phyloP scores from a whole-genome alignment of 1,140 invertebrate genomes.

The Halesus radiatus region DNA sequence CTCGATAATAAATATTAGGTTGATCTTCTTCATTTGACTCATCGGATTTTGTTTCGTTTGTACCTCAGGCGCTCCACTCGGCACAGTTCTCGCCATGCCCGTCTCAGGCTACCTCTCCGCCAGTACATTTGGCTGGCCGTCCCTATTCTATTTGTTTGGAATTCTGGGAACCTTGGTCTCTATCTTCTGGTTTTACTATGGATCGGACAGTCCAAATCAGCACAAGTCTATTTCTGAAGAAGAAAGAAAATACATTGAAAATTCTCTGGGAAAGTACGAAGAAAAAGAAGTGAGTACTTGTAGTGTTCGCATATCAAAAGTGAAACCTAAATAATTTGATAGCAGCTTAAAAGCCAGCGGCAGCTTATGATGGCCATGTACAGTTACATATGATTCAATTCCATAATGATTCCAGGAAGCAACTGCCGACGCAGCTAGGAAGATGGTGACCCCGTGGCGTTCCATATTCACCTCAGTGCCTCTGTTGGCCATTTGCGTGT shows the following conservation, averaged over 20 bases:
- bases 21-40: too few species aligned
- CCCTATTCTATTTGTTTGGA: conserved; percentile 75
- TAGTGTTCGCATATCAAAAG: too few species aligned
- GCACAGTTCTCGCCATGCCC: conserved; percentile 74
- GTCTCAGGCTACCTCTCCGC: conserved; percentile 73
- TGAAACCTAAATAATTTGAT: too few species aligned
- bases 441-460: conserved; percentile 60
- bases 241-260: conserved; percentile 68
- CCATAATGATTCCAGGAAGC: neutral
- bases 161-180: conserved; percentile 60
- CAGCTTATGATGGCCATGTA: too few species aligned
- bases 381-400: neutral
- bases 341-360: too few species aligned
- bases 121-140: conserved; percentile 74
- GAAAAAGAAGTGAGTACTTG: neutral
- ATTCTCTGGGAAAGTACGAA: conserved; percentile 63
- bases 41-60: too few species aligned
- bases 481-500: conserved; percentile 73
- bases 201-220: conserved; percentile 69
- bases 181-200: conserved; percentile 62
- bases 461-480: conserved; percentile 60
- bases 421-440: neutral
- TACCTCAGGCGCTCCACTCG: conserved; percentile 71
- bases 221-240: conserved; percentile 62
- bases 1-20: too few species aligned